These are phyloP conservation scores for Ips nitidus DNA, from an alignment of 1,140 invertebrate species.

Conservation along the genomic window DNA sequence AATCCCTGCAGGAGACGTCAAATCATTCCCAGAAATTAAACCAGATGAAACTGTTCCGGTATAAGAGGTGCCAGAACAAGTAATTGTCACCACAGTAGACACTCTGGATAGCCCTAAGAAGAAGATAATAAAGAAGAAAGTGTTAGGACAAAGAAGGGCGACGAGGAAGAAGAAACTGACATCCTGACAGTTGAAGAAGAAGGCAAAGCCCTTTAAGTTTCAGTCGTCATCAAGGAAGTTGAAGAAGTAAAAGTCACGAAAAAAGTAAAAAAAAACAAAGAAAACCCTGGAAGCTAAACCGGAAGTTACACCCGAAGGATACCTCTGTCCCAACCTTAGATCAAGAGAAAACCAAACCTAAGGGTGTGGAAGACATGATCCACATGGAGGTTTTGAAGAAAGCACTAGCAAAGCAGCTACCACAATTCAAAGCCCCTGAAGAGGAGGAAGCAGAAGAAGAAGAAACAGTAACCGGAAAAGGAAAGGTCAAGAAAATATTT, in stretches of 20 bases:
- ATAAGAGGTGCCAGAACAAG: conserved; percentile 48
- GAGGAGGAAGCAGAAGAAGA: conserved; percentile 44
- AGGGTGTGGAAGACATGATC: conserved; percentile 31
- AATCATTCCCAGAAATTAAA: conserved; percentile 20
- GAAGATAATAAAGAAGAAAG: conserved; percentile 49
- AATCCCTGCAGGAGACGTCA: conserved; percentile 46
- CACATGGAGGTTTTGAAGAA: conserved; percentile 42
- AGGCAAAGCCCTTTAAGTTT: conserved; percentile 49
- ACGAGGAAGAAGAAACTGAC: conserved; percentile 48
- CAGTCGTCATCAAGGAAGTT: conserved; percentile 46
- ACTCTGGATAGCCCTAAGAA: conserved; percentile 47
- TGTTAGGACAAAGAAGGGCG: conserved; percentile 48
- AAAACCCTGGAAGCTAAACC: conserved; percentile 31
- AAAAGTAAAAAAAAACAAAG: conserved; percentile 50
- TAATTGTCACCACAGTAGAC: conserved; percentile 46
- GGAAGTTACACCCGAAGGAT: conserved; percentile 41
- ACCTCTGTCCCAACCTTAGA: conserved; percentile 37
- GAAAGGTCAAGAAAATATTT: conserved; percentile 19
- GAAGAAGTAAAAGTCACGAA: conserved; percentile 52
- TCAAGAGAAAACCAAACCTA: conserved; percentile 39
- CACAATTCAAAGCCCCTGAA: conserved; percentile 47
- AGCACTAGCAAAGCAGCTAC: conserved; percentile 44
- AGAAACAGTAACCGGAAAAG: conserved; percentile 3
- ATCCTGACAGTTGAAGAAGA: conserved; percentile 50
- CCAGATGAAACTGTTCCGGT: conserved; percentile 29